Evolutionary conservation across 2,888 invertebrate species (phyloP).

Genomic region (Mongoloraphidia duomilia): DNA sequence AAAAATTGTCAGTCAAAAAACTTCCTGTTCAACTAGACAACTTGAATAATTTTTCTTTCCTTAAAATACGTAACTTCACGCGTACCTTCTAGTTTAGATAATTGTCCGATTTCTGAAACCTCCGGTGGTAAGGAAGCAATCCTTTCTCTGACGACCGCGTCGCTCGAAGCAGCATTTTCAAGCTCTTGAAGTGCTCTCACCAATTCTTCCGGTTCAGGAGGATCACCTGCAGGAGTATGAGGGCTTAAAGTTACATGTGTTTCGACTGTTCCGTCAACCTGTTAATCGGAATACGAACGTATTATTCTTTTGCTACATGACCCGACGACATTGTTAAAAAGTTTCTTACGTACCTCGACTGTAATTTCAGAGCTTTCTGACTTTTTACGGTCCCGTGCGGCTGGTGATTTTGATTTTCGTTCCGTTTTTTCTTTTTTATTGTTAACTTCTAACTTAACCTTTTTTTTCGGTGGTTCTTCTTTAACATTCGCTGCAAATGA

Average conservation of each 20-base stretch:
- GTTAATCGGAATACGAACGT: conserved; percentile 19
- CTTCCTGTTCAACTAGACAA: not conserved
- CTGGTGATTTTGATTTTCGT: conserved; percentile 24
- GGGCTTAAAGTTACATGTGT: conserved; percentile 66
- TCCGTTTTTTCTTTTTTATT: conserved; percentile 17
- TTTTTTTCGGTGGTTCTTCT: conserved; percentile 36
- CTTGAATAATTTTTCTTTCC: not conserved
- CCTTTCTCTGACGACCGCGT: conserved; percentile 80
- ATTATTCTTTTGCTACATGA: not conserved
- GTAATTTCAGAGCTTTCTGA: conserved; percentile 38
- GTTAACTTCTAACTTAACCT: conserved; percentile 25
- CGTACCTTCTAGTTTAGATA: conserved; percentile 72
- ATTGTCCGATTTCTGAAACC: conserved; percentile 79
- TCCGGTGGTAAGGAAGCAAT: conserved; percentile 89
- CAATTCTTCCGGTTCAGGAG: conserved; percentile 85
- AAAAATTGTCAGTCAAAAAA: no score
- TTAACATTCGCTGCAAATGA: conserved; percentile 16
- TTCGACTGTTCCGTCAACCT: conserved; percentile 59
- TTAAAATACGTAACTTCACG: not conserved
- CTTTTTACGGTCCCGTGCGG: conserved; percentile 31
- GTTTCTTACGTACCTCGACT: conserved; percentile 20
- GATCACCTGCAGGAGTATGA: conserved; percentile 65
- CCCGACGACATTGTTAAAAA: not conserved
- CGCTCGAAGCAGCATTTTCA: conserved; percentile 90
- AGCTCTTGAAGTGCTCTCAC: conserved; percentile 71